Conservation (phyloP, 1,140 invertebrate genomes). For the Chymomyza costata region DNA sequence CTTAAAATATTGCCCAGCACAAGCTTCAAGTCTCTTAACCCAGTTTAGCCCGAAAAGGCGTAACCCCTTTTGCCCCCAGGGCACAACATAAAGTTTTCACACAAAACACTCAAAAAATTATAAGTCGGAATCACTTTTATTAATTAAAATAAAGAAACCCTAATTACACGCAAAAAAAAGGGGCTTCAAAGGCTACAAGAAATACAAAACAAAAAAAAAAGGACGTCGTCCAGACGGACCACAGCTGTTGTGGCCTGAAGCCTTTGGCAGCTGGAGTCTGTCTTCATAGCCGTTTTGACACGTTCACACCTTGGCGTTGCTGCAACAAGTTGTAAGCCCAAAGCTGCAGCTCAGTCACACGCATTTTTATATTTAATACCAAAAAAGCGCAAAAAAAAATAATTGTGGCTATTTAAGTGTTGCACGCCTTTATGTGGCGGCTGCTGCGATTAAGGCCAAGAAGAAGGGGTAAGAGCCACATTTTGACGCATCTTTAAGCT, state of each 20-base stretch:
- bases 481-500: too few relatives aligned
- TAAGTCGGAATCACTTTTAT: constrained; percentile 57
- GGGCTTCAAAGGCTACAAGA: too few relatives aligned
- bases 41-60: too few relatives aligned
- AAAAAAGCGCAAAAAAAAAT: too few relatives aligned
- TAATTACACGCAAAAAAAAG: constrained; percentile 39
- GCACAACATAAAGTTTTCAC: too few relatives aligned
- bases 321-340: constrained; percentile 1
- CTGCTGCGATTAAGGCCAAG: constrained; percentile 26
- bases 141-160: constrained; percentile 51
- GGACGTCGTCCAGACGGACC: constrained; percentile 34
- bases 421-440: constrained; percentile 30
- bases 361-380: constrained; percentile 55
- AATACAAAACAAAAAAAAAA: constrained; percentile 6
- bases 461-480: constrained; percentile 24
- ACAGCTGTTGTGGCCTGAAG: constrained; percentile 25
- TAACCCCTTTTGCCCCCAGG: too few relatives aligned
- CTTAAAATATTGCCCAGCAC: too few relatives aligned
- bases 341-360: constrained; percentile 21
- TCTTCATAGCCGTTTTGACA: constrained; percentile 58
- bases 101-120: too few relatives aligned
- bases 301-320: constrained; percentile 52
- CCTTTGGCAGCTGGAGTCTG: constrained; percentile 21
- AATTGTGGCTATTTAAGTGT: constrained; percentile 57
- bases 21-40: too few relatives aligned